phyloP scores from a whole-genome alignment of 1,140 invertebrate genomes.

The Papilio polytes region DNA sequence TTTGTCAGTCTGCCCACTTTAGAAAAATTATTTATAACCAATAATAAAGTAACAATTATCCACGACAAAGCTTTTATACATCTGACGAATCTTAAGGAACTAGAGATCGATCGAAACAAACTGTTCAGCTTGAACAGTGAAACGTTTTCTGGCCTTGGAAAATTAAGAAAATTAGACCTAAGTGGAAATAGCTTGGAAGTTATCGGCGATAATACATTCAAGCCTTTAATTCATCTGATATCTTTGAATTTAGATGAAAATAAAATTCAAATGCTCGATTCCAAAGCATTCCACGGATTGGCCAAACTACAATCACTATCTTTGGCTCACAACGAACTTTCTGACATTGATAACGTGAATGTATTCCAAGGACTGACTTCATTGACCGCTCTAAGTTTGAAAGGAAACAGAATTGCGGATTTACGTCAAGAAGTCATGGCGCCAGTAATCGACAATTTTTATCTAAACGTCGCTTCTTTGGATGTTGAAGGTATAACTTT shows the following conservation, averaged over 20 bases:
- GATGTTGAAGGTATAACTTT: conserved; percentile 78
- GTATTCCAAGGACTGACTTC: conserved; percentile 86
- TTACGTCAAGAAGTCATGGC: conserved; percentile 88
- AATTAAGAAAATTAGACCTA: conserved; percentile 87
- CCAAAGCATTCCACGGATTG: conserved; percentile 88
- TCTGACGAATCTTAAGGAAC: conserved; percentile 85
- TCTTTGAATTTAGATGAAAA: conserved; percentile 90
- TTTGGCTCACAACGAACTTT: conserved; percentile 88
- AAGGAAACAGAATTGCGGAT: conserved; percentile 87
- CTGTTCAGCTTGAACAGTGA: conserved; percentile 88
- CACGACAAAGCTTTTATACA: conserved; percentile 89
- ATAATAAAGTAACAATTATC: conserved; percentile 89
- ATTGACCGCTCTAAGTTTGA: conserved; percentile 85
- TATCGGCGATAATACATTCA: conserved; percentile 89
- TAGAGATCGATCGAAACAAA: conserved; percentile 89
- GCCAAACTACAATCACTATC: conserved; percentile 87
- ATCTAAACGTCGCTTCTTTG: conserved; percentile 87
- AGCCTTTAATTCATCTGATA: conserved; percentile 87
- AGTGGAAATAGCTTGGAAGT: conserved; percentile 88
- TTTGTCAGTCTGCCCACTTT: conserved; percentile 88
- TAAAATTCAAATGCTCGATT: conserved; percentile 86
- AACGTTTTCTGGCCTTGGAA: conserved; percentile 88
- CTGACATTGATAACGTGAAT: conserved; percentile 85
- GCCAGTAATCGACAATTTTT: conserved; percentile 90
- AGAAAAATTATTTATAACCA: conserved; percentile 86